Evolutionary conservation across 2,888 invertebrate genomes (phyloP), one percentile per base, ranked within the genome.

Genomic region (Volucella inanis): DNA sequence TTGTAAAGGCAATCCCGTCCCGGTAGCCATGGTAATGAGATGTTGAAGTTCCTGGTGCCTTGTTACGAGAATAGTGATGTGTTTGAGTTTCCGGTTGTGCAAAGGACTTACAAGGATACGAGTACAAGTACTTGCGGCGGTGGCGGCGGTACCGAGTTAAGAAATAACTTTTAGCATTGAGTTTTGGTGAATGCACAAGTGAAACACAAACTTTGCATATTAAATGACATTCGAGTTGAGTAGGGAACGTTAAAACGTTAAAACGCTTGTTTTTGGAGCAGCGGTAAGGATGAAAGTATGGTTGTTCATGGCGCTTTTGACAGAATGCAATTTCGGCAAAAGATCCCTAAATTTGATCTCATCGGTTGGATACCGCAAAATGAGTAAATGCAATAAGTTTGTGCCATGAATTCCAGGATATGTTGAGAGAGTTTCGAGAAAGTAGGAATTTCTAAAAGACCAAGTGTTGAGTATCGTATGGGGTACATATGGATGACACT

Each of bases 191-290:
- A 71, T 76, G 68, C 84, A 75, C 70, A 84, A 84, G 84, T 85
- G 85, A 84, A 87, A 87, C 88, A 87, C 78, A 90, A 90, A 90
- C 90, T 90, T 90, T 90, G 90, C 90, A 90, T 90, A 90, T 90
- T 90, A 90, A 89, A 90, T 90, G 89, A 89, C 90, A 90, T 90
- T 90, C 88, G 89, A 88, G 90, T 89, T 90, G 89, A 89, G 90
- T 88, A 88, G 87, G 89, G 88, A 88, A 86, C 88, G 81, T 68
- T 65, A 57, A 80, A 88, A 86, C 88, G 81, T 68, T 65, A 57
- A 80, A 76, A 71, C 79, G 80, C 80, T 79, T 75, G 75, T 80
- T 70, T n/a, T 59, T 6, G 52, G 8, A 68, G 39, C 57, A 8
- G n/a, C 1, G n/a, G n/a, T 9, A 57, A 41, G 3, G 39, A 1